Evolutionary conservation across 1,140 invertebrate species (phyloP).

Genomic region (Drosophila punjabiensis): DNA sequence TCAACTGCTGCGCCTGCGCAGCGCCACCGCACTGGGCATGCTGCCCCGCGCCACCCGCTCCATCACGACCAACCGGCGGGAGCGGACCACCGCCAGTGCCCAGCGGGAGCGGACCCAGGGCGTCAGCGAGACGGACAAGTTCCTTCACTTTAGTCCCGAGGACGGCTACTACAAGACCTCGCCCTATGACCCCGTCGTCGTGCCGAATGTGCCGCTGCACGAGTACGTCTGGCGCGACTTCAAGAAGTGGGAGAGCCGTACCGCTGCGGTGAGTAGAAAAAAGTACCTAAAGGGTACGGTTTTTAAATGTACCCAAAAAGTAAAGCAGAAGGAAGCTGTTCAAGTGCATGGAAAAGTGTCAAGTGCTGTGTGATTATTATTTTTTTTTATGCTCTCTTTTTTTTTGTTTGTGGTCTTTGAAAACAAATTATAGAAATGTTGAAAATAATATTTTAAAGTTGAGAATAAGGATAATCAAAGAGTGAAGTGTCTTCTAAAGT

Average conservation of each 20-base stretch:
- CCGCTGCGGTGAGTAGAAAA: constrained; percentile 86
- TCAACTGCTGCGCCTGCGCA: constrained; percentile 69
- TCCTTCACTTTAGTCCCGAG: constrained; percentile 66
- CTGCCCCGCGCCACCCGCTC: constrained; percentile 35
- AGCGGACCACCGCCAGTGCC: constrained; percentile 70
- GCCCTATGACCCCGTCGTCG: constrained; percentile 85
- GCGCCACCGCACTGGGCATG: constrained; percentile 27
- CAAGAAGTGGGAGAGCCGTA: constrained; percentile 87
- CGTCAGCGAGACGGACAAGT: constrained; percentile 72
- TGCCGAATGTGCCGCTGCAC: constrained; percentile 87
- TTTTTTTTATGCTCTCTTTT: not conserved
- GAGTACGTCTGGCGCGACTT: constrained; percentile 89
- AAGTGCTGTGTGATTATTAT: not conserved
- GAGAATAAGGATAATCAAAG: not conserved
- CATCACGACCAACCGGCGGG: constrained; percentile 58
- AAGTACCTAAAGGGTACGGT: constrained; percentile 75
- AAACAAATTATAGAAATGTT: not conserved
- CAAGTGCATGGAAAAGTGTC: not conserved
- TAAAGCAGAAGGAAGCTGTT: constrained; percentile 34
- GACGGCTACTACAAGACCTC: constrained; percentile 84
- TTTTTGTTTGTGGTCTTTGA: not conserved
- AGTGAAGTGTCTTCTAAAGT: not conserved
- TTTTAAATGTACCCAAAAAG: constrained; percentile 53
- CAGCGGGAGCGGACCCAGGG: constrained; percentile 50
- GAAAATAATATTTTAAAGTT: not conserved